A percentile compares a stretch with the other conserved stretches of the same genome.
These are phyloP conservation scores for Parnassius mnemosyne DNA, from an alignment of 2,888 invertebrate species.

Conservation along the genomic window DNA sequence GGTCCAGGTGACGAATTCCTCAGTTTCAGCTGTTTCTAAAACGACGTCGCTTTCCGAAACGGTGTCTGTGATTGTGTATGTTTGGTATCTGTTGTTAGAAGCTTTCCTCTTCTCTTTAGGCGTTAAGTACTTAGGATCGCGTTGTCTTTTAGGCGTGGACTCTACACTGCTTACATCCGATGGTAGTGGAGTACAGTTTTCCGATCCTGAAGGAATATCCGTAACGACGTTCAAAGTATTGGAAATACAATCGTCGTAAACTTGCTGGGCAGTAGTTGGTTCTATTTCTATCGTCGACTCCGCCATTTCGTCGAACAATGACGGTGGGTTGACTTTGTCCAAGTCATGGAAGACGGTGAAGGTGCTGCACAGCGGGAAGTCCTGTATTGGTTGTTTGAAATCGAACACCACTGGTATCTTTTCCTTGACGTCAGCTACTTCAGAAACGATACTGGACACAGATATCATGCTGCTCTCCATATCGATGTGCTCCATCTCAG, in stretches of 20 bases:
- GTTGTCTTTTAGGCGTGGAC: slow-evolving; percentile 85
- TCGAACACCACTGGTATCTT: slow-evolving; percentile 78
- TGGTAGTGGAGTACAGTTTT: slow-evolving; percentile 83
- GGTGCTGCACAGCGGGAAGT: slow-evolving; percentile 67
- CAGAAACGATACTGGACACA: slow-evolving; percentile 90
- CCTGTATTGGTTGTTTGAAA: slow-evolving; percentile 78
- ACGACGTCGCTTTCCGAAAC: slow-evolving; percentile 53
- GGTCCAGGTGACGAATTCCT: slow-evolving; percentile 69
- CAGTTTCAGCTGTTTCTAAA: slow-evolving; percentile 49
- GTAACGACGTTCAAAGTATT: slow-evolving; percentile 80
- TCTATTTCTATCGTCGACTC: slow-evolving; percentile 80
- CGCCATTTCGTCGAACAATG: slow-evolving; percentile 85
- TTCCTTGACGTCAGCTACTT: slow-evolving; percentile 83
- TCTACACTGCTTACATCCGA: slow-evolving; percentile 88
- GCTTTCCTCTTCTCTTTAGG: slow-evolving; percentile 88
- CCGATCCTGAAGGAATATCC: slow-evolving; percentile 77
- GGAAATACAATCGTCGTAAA: slow-evolving; percentile 81
- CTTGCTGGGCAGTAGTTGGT: slow-evolving; percentile 76
- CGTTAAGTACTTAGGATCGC: slow-evolving; percentile 78
- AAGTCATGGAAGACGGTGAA: slow-evolving; percentile 79
- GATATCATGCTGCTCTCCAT: slow-evolving; percentile 92
- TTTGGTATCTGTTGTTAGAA: slow-evolving; percentile 89
- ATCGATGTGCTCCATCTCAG: slow-evolving; percentile 88
- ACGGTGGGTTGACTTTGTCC: slow-evolving; percentile 86
- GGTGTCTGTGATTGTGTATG: slow-evolving; percentile 87